Percentiles rank a stretch among this genome's conserved stretches.
Conservation (phyloP, 2,797 vertebrate genomes). For the Crenichthys baileyi region DNA sequence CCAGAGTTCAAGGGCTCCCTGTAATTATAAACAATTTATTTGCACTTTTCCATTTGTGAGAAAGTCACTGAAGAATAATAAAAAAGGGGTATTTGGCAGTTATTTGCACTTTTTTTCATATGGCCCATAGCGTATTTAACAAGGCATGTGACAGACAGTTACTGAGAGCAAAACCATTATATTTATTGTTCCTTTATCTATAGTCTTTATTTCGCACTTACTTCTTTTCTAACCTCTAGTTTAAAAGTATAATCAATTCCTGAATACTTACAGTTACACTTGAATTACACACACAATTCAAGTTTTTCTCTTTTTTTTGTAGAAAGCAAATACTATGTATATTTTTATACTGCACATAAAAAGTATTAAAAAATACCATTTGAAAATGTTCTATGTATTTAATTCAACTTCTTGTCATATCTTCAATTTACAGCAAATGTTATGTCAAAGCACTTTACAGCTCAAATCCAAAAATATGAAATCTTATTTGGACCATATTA, state of each 20-base stretch:
- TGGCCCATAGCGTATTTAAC: neutral
- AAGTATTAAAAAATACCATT: neutral
- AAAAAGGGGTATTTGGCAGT: slow-evolving; percentile 7
- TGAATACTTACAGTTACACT: neutral
- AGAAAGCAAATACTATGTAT: neutral
- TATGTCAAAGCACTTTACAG: neutral
- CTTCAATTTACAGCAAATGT: neutral
- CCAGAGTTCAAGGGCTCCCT: slow-evolving; percentile 80
- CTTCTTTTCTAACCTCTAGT: neutral
- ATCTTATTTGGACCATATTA: neutral
- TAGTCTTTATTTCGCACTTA: neutral
- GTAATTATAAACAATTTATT: slow-evolving; percentile 82
- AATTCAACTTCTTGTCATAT: neutral
- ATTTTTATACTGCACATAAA: neutral
- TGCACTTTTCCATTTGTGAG: slow-evolving; percentile 45
- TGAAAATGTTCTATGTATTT: neutral
- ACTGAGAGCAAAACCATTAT: slow-evolving; percentile 22
- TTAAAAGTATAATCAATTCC: neutral
- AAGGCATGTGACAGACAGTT: slow-evolving; percentile 5
- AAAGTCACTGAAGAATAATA: slow-evolving; percentile 29
- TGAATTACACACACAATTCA: no score
- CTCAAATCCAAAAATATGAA: neutral
- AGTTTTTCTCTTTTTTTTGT: neutral
- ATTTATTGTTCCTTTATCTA: slow-evolving; percentile 20
- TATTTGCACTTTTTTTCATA: slow-evolving; percentile 54